A percentile compares a stretch with the other conserved stretches of the same genome.
These are phyloP conservation scores for Malacoctenus gilli DNA, from an alignment of 2,797 vertebrate species.

Conservation along the genomic window DNA sequence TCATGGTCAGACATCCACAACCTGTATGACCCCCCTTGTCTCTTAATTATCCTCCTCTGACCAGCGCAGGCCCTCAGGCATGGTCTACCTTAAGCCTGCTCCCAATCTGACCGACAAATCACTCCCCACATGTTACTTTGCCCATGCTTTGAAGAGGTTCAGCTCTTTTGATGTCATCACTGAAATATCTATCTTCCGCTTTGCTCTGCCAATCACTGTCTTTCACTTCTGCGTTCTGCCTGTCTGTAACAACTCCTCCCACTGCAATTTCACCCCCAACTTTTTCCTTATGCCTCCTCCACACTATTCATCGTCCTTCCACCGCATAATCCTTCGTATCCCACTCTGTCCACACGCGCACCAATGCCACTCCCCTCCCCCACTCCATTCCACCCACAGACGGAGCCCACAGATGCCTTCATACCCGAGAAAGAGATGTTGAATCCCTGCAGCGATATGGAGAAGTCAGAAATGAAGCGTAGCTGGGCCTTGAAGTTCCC, in stretches of 20 bases:
- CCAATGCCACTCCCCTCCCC: not conserved
- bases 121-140: slow-evolving; percentile 56
- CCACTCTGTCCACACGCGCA: not conserved
- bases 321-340: slow-evolving; percentile 11
- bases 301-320: slow-evolving; percentile 5
- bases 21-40: slow-evolving; percentile 66
- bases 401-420: slow-evolving; percentile 18
- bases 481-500: slow-evolving; percentile 85
- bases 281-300: slow-evolving; percentile 5
- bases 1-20: slow-evolving; percentile 58
- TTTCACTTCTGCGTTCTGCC: slow-evolving; percentile 16
- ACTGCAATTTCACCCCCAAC: slow-evolving; percentile 19
- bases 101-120: slow-evolving; percentile 56
- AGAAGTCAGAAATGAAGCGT: slow-evolving; percentile 86
- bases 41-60: slow-evolving; percentile 71
- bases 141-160: slow-evolving; percentile 48
- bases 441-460: slow-evolving; percentile 83
- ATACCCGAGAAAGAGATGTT: slow-evolving; percentile 84
- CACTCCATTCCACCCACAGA: slow-evolving; percentile 19
- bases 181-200: slow-evolving; percentile 26
- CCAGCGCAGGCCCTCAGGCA: slow-evolving; percentile 53
- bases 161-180: slow-evolving; percentile 62
- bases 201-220: slow-evolving; percentile 20
- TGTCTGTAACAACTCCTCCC: slow-evolving; percentile 20
- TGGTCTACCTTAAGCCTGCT: slow-evolving; percentile 51